Evolutionary conservation across 2,888 invertebrate species (phyloP).

Genomic region (Rotaria socialis): DNA sequence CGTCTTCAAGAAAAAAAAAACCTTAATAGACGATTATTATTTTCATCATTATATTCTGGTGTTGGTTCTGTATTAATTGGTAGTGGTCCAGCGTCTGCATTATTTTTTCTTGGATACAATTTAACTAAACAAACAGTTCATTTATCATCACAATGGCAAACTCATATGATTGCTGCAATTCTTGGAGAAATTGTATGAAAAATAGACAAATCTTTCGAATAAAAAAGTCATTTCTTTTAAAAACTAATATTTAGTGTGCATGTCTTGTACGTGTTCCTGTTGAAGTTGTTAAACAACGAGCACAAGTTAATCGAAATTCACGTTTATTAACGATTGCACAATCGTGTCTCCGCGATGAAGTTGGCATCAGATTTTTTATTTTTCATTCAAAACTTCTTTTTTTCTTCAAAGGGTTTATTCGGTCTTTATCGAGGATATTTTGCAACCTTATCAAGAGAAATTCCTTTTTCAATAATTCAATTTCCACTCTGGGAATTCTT

Average conservation of each 20-base stretch:
- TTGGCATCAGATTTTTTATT: slow-evolving; percentile 47
- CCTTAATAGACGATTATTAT: slow-evolving; percentile 80
- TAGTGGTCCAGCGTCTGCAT: slow-evolving; percentile 75
- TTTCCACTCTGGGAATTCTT: slow-evolving; percentile 82
- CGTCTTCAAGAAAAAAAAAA: slow-evolving; percentile 81
- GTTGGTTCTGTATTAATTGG: slow-evolving; percentile 73
- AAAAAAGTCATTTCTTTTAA: not conserved
- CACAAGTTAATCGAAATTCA: slow-evolving; percentile 69
- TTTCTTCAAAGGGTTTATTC: slow-evolving; percentile 55
- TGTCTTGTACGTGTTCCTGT: slow-evolving; percentile 87
- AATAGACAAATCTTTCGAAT: not conserved
- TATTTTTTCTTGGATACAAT: slow-evolving; percentile 84
- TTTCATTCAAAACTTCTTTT: not conserved
- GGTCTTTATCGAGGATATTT: slow-evolving; percentile 66
- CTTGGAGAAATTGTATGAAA: slow-evolving; percentile 73
- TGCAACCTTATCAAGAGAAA: slow-evolving; percentile 66
- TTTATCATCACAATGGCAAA: slow-evolving; percentile 49
- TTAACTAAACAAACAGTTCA: slow-evolving; percentile 54
- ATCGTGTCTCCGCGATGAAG: slow-evolving; percentile 69
- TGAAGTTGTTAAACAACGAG: slow-evolving; percentile 89
- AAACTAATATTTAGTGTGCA: slow-evolving; percentile 67
- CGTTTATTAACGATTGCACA: slow-evolving; percentile 63
- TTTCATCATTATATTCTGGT: slow-evolving; percentile 74
- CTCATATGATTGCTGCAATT: slow-evolving; percentile 78
- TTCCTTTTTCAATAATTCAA: slow-evolving; percentile 91